phyloP scores from a whole-genome alignment of 2,113 vertebrate genomes.

The Neofelis nebulosa region DNA sequence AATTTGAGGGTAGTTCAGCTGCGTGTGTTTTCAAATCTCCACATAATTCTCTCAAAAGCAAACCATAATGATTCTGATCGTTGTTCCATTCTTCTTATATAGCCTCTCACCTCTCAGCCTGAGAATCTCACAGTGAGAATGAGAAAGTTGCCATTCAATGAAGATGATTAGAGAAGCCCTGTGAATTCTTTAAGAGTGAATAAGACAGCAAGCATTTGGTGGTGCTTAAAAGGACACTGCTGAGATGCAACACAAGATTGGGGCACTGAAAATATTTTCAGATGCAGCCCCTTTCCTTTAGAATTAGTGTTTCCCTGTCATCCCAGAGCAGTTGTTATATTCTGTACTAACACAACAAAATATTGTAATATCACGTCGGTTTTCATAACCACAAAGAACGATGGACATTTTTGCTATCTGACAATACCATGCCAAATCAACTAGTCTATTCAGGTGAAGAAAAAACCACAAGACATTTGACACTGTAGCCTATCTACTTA shows the following conservation, averaged over 20 bases:
- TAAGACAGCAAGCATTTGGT: not conserved
- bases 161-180: not conserved
- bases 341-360: not conserved
- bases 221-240: not conserved
- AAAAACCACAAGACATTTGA: not conserved
- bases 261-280: not conserved
- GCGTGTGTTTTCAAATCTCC: not conserved
- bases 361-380: not conserved
- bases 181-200: constrained; percentile 31
- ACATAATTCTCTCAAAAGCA: not conserved
- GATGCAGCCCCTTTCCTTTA: not conserved
- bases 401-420: not conserved
- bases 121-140: not conserved
- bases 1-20: not conserved
- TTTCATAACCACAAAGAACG: not conserved
- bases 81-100: not conserved
- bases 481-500: not conserved
- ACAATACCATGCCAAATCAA: not conserved
- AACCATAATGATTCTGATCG: constrained; percentile 18
- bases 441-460: not conserved
- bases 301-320: constrained; percentile 5
- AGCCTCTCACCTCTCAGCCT: not conserved
- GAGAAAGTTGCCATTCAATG: not conserved
- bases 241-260: not conserved
- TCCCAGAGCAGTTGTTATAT: not conserved